A percentile compares a stretch with the other conserved stretches of the same genome.
Conservation (phyloP, 1,140 invertebrate genomes). For the Drosophila bifasciata region DNA sequence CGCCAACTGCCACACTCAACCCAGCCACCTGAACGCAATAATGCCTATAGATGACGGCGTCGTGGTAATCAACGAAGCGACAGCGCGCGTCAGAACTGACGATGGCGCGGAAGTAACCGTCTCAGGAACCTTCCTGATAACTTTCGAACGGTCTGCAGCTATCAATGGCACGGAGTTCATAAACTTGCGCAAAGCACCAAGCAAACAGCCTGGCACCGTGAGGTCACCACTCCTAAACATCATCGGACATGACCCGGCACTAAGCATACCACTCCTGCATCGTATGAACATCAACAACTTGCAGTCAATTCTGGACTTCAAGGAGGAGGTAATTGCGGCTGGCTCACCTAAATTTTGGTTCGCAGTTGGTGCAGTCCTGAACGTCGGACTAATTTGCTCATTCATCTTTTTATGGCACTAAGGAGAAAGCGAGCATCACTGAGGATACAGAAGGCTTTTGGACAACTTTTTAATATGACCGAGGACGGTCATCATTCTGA, state of each 20-base stretch:
- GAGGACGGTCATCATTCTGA: too few species aligned
- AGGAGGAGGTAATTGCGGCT: too few species aligned
- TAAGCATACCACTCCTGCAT: too few species aligned
- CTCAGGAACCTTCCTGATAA: slow-evolving; percentile 26
- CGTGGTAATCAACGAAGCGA: slow-evolving; percentile 32
- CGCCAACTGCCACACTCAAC: slow-evolving; percentile 27
- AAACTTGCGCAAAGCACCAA: slow-evolving; percentile 5
- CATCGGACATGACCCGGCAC: slow-evolving; percentile 1
- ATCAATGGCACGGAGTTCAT: slow-evolving; percentile 13
- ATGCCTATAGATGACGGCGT: slow-evolving; percentile 23
- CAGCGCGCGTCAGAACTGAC: slow-evolving; percentile 7
- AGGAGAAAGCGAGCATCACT: too few species aligned
- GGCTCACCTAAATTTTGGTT: too few species aligned
- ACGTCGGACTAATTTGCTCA: too few species aligned
- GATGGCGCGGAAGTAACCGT: slow-evolving; percentile 10
- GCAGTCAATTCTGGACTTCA: too few species aligned
- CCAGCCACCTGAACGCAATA: slow-evolving; percentile 22
- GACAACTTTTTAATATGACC: too few species aligned
- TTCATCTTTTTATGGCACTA: too few species aligned
- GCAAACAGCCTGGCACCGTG: neutral
- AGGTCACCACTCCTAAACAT: slow-evolving; percentile 7
- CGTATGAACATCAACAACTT: too few species aligned
- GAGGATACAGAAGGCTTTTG: too few species aligned
- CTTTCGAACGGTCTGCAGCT: slow-evolving; percentile 11
- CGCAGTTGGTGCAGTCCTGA: too few species aligned